A percentile compares a stretch with the other conserved stretches of the same genome.
Conservation (phyloP, 2,797 vertebrate genomes). For the Typhlichthys eigenmanni region DNA sequence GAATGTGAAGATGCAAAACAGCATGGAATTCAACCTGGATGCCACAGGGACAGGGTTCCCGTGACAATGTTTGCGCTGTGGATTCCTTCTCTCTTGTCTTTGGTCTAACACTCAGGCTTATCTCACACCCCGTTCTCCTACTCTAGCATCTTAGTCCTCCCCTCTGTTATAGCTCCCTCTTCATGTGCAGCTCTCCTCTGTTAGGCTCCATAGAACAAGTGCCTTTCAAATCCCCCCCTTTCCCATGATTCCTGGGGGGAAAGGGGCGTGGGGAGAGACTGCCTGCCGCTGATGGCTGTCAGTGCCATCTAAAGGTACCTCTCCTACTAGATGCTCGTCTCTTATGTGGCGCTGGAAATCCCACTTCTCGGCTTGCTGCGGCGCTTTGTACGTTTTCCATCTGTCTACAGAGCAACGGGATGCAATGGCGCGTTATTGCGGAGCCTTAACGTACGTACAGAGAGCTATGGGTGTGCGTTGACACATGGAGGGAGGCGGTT, state of each 20-base stretch:
- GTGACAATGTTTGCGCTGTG: constrained; percentile 44
- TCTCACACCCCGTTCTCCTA: constrained; percentile 26
- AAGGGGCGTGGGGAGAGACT: constrained; percentile 41
- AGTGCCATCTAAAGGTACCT: constrained; percentile 54
- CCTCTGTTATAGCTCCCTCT: constrained; percentile 16
- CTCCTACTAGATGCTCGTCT: constrained; percentile 47
- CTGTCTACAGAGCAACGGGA: constrained; percentile 18
- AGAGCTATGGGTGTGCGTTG: constrained; percentile 28
- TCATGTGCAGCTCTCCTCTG: constrained; percentile 21
- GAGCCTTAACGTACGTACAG: constrained; percentile 29
- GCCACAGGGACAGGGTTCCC: constrained; percentile 20
- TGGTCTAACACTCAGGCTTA: neutral
- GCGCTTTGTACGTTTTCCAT: constrained; percentile 12
- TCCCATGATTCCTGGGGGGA: constrained; percentile 51
- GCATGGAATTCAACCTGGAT: constrained; percentile 30
- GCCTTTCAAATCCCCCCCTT: constrained; percentile 46
- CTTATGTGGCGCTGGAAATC: constrained; percentile 30
- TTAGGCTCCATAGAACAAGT: constrained; percentile 21
- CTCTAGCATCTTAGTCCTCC: constrained; percentile 13
- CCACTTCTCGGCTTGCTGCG: constrained; percentile 9
- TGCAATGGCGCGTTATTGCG: constrained; percentile 26
- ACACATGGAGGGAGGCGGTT: constrained; percentile 22
- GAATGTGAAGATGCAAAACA: constrained; percentile 13
- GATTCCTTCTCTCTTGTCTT: constrained; percentile 45
- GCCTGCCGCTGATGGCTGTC: constrained; percentile 50